These are phyloP conservation scores for Gyps fulvus DNA, from an alignment of 2,113 vertebrate genomes.

Conservation along the genomic window DNA sequence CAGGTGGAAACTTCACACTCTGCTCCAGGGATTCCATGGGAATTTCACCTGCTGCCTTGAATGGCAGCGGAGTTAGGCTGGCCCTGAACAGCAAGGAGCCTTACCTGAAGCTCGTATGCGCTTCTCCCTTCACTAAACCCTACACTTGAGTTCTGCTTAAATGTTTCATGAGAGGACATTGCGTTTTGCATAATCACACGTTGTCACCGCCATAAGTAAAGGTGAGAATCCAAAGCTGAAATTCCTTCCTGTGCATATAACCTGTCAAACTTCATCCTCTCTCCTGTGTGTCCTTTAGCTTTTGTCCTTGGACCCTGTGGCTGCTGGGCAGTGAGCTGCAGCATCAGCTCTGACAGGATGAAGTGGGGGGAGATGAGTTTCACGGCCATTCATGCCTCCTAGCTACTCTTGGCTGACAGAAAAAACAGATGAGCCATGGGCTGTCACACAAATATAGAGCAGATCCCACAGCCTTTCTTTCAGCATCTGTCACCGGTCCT, in stretches of 20 bases:
- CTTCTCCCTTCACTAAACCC: background rate
- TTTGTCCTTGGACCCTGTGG: background rate
- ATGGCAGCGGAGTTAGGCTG: background rate
- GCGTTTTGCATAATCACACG: background rate
- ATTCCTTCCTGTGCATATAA: background rate
- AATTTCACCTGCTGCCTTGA: background rate
- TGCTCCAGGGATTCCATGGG: background rate
- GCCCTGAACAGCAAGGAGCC: background rate
- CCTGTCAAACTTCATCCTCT: background rate
- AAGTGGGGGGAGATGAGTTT: background rate
- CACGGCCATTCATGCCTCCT: background rate
- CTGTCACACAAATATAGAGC: background rate
- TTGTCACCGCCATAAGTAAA: background rate
- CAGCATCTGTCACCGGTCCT: background rate
- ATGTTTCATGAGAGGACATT: background rate
- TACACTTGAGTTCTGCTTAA: background rate
- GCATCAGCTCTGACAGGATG: background rate
- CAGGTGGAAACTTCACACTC: background rate
- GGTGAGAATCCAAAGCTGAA: background rate
- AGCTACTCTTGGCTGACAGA: conserved; percentile 29
- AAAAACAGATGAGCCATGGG: conserved; percentile 2
- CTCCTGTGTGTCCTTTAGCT: background rate
- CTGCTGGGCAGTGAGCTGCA: background rate
- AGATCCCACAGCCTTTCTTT: background rate
- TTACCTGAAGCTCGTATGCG: accelerated